Conservation (phyloP, 2,888 invertebrate genomes). For the Hirtodrosophila confusa region DNA sequence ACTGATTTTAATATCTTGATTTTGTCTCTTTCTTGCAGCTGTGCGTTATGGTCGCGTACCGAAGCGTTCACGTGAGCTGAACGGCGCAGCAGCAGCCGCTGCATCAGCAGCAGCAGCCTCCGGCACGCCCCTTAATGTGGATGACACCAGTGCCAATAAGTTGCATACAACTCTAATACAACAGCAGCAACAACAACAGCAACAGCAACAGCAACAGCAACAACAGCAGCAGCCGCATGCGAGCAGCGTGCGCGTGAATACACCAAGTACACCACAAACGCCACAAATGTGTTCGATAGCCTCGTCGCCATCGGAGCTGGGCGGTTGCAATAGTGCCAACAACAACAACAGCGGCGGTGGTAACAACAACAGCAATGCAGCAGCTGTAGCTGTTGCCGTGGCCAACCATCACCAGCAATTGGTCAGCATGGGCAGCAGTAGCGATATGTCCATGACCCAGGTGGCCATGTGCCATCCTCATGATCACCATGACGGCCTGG, state of each 20-base stretch:
- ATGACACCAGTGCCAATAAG: constrained; percentile 64
- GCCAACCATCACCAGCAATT: constrained; percentile 66
- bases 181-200: constrained; percentile 57
- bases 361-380: constrained; percentile 68
- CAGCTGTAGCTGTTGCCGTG: constrained; percentile 63
- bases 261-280: constrained; percentile 86
- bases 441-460: constrained; percentile 55
- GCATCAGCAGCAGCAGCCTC: constrained; percentile 46
- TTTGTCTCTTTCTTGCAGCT: constrained; percentile 86
- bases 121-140: constrained; percentile 65
- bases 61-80: constrained; percentile 94
- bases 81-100: constrained; percentile 80
- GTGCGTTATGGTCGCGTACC: constrained; percentile 98
- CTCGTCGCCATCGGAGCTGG: constrained; percentile 83
- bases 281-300: constrained; percentile 85
- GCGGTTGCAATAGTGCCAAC: constrained; percentile 82
- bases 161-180: constrained; percentile 62
- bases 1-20: too few species aligned
- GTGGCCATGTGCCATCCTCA: constrained; percentile 69
- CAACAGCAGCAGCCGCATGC: constrained; percentile 72
- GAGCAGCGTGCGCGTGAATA: constrained; percentile 83
- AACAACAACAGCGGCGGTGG: constrained; percentile 66
- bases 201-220: constrained; percentile 62
- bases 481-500: constrained; percentile 81
- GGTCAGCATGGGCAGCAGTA: constrained; percentile 65